Percentiles rank a stretch among this genome's conserved stretches.
phyloP scores from a whole-genome alignment of 2,113 vertebrate genomes.

The Todiramphus chloris region DNA sequence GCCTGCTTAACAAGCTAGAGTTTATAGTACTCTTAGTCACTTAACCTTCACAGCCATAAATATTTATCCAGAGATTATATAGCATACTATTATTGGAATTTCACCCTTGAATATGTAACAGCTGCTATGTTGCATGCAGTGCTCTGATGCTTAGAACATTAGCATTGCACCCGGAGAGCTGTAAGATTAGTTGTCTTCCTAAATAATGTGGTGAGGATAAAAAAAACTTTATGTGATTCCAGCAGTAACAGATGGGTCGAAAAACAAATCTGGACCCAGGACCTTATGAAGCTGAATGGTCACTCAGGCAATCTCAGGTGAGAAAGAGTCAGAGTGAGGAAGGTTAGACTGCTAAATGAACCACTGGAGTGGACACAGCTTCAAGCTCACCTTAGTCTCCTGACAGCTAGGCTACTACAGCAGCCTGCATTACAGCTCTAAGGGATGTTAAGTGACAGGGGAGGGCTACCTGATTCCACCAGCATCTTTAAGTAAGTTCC shows the following conservation, averaged over 20 bases:
- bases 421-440: not conserved
- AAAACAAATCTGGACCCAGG: not conserved
- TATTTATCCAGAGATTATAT: conserved; percentile 64
- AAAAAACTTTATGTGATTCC: not conserved
- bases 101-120: conserved; percentile 52
- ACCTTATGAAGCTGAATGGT: not conserved
- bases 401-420: not conserved
- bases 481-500: not conserved
- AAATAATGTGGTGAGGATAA: not conserved
- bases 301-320: not conserved
- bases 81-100: conserved; percentile 61
- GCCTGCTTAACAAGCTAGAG: conserved; percentile 4
- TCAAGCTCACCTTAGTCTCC: not conserved
- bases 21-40: conserved; percentile 19
- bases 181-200: not conserved
- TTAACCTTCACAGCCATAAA: conserved; percentile 60
- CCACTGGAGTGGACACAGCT: not conserved
- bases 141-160: not conserved
- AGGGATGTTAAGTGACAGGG: not conserved
- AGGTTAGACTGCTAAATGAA: not conserved
- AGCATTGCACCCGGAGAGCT: not conserved
- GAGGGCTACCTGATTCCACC: not conserved
- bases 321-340: not conserved
- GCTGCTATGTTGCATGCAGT: conserved; percentile 38
- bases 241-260: not conserved